phyloP scores from a whole-genome alignment of 2,113 vertebrate species.

The Tragelaphus imberbis region DNA sequence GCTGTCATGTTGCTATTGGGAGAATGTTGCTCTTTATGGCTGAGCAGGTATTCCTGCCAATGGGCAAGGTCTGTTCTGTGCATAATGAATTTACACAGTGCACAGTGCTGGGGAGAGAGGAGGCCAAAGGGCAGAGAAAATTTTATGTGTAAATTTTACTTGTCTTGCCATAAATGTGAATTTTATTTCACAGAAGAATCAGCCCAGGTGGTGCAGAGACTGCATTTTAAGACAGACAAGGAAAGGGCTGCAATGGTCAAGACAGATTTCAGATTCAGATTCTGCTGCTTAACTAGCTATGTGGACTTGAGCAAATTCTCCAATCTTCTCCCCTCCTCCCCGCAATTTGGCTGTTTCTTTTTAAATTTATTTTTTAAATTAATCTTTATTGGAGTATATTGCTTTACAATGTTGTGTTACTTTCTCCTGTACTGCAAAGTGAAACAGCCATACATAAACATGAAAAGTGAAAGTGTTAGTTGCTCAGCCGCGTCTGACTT shows the following conservation, averaged over 20 bases:
- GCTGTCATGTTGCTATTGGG: background rate
- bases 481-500: background rate
- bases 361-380: background rate
- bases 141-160: background rate
- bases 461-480: background rate
- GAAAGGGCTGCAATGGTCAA: background rate
- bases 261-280: background rate
- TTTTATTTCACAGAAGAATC: background rate
- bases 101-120: background rate
- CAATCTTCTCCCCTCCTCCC: accelerated
- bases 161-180: background rate
- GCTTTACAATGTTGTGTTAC: background rate
- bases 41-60: background rate
- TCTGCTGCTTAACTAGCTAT: background rate
- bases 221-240: background rate
- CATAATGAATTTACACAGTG: background rate
- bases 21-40: background rate
- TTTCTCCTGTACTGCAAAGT: background rate
- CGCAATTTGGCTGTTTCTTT: background rate
- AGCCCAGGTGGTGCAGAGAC: background rate
- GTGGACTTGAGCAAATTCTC: background rate
- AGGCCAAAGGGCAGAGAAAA: background rate
- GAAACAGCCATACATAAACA: background rate
- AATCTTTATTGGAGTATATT: background rate
- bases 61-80: background rate